Evolutionary conservation across 2,888 invertebrate genomes (phyloP), one percentile per base, ranked within the genome.

Genomic region (Platycheirus rosarum): DNA sequence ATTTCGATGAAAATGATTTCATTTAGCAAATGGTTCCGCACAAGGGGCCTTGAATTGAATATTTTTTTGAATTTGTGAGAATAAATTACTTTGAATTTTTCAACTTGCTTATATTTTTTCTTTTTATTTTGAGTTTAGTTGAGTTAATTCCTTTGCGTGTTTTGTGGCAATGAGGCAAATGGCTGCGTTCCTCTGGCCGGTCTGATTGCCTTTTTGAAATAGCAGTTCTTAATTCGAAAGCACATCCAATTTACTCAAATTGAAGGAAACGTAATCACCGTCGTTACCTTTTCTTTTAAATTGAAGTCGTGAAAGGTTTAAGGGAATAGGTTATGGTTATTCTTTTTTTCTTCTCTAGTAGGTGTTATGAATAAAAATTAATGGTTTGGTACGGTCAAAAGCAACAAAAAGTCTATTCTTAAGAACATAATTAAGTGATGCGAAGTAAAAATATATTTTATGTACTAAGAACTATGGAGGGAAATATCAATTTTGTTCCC

Each of bases 1-100:
- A 68, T 60, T 68, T 75, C 44, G 49, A 60, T 60, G 68, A 53
- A 62, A 75, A 68, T 75, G 26, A 68, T 68, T 75, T 75, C 60
- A 75, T 68, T 75, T 75, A 51, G 46, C 44, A 68, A 75, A 68
- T 62, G 49, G 51, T 62, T 62, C 29, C 49, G 3, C 20, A 13
- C 32, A 40, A 66, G 57, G n/a, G n/a, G 29, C 18, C 29, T 42
- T 16, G 44, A 49, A 75, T 75, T 75, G 75, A 60, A 37, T 68
- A 60, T 75, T n/a, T n/a, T n/a, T n/a, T 49, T 66, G 13, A 13
- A 32, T 60, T 57, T 14, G 14, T 26, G 23, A 40, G 57, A 66
- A 42, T 42, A 51, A 66, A 55, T 73, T 65, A 65, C 46, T 55
- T 65, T 23, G 49, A 63, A 46, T 71, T 63, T 44, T 8, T 4